Percentiles rank a stretch among this genome's conserved stretches.
Evolutionary conservation across 2,113 vertebrate genomes (phyloP).

Genomic region (Oceanodroma tethys): DNA sequence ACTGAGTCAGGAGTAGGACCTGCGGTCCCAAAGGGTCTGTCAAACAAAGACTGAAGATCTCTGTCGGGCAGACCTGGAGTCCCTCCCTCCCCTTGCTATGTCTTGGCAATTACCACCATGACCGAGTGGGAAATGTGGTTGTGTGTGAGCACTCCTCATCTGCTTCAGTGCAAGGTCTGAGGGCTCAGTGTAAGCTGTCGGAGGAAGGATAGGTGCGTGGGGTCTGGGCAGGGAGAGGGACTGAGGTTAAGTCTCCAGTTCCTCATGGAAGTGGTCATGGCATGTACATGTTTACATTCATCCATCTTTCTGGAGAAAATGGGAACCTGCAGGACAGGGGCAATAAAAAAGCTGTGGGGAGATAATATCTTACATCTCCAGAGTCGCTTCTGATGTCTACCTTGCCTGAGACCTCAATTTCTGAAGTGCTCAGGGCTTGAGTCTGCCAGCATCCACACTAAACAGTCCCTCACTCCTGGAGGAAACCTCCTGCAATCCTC

Average conservation of each 20-base stretch:
- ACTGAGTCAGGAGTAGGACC: neutral
- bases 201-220: no score
- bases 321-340: neutral
- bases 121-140: neutral
- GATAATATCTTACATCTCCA: neutral
- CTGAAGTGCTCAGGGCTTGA: neutral
- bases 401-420: neutral
- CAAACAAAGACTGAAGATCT: neutral
- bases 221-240: neutral
- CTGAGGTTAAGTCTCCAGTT: neutral
- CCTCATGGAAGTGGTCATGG: neutral
- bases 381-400: neutral
- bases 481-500: neutral
- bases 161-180: accelerated
- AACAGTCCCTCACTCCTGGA: neutral
- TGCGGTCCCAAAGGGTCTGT: neutral
- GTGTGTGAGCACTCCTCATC: neutral
- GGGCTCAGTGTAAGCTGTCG: no score
- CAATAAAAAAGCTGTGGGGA: neutral
- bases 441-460: neutral
- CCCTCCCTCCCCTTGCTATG: neutral
- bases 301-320: neutral
- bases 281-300: neutral
- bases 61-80: neutral
- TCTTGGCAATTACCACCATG: accelerated